These are phyloP conservation scores for Caenorhabditis panamensis DNA, from an alignment of 2,888 invertebrate genomes.

Conservation along the genomic window DNA sequence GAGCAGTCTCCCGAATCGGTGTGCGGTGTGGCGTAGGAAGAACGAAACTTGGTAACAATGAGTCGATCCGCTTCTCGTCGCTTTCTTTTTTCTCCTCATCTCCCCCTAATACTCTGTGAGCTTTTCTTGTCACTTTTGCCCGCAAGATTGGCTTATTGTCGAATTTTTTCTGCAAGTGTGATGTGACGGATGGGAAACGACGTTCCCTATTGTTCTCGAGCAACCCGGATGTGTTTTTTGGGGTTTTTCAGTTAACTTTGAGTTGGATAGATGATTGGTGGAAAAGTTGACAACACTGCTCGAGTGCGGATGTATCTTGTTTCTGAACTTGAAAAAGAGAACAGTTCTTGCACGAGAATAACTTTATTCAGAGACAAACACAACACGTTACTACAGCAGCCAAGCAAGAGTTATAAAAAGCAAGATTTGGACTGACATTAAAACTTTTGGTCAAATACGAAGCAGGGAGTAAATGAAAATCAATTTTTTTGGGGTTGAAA, in stretches of 20 bases:
- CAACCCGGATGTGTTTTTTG: slow-evolving; percentile 3
- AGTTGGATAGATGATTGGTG: neutral
- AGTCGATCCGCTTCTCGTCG: neutral
- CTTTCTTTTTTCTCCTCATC: slow-evolving; percentile 16
- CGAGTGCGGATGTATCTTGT: too few relatives aligned
- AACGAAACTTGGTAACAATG: slow-evolving; percentile 4
- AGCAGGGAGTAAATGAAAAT: too few relatives aligned
- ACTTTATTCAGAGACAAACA: slow-evolving; percentile 41
- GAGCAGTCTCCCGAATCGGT: slow-evolving; percentile 2
- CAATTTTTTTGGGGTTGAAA: neutral
- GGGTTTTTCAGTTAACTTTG: too few relatives aligned
- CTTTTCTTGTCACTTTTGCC: slow-evolving; percentile 44
- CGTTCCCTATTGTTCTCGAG: slow-evolving; percentile 1
- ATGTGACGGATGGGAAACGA: too few relatives aligned
- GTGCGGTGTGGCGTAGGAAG: slow-evolving; percentile 6
- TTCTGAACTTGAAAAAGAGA: neutral
- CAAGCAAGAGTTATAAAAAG: neutral
- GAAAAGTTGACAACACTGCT: neutral
- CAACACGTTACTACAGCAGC: slow-evolving; percentile 6
- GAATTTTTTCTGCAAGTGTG: neutral
- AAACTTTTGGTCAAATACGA: neutral
- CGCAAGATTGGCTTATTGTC: slow-evolving; percentile 20
- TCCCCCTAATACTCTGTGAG: slow-evolving; percentile 30
- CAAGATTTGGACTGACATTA: neutral
- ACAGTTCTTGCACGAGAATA: slow-evolving; percentile 22